A percentile compares a stretch with the other conserved stretches of the same genome.
Conservation (phyloP, 2,797 vertebrate genomes). For the Brachymystax lenok region DNA sequence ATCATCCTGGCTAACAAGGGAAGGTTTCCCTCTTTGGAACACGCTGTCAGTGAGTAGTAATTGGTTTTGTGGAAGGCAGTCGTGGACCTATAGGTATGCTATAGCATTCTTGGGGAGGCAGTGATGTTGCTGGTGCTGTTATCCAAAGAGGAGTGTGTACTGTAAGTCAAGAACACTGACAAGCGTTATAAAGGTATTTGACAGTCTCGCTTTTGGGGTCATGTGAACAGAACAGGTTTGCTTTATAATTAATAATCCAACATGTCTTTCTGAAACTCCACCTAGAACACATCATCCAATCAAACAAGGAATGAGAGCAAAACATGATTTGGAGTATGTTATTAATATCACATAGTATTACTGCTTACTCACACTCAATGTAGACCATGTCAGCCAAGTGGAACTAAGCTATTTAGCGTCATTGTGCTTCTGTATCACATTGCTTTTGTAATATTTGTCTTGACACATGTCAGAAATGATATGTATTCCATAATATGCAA, state of each 20-base stretch:
- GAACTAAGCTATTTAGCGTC: neutral
- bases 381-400: neutral
- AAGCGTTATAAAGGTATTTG: slow-evolving; percentile 8
- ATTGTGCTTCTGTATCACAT: neutral
- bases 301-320: neutral
- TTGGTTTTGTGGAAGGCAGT: slow-evolving; percentile 10
- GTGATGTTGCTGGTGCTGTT: slow-evolving; percentile 11
- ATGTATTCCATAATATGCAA: neutral
- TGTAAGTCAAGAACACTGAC: slow-evolving; percentile 7
- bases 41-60: slow-evolving; percentile 6
- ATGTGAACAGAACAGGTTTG: neutral
- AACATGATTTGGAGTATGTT: neutral
- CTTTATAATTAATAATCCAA: neutral
- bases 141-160: slow-evolving; percentile 5
- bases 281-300: neutral
- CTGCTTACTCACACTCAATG: neutral
- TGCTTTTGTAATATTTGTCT: slow-evolving; percentile 2
- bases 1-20: slow-evolving; percentile 29
- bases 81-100: neutral
- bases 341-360: neutral
- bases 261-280: neutral
- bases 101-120: neutral
- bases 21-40: neutral
- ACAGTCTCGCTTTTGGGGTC: neutral
- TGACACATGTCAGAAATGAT: too few relatives aligned